phyloP scores from a whole-genome alignment of 2,888 invertebrate species.

The Romanomermis culicivorax region DNA sequence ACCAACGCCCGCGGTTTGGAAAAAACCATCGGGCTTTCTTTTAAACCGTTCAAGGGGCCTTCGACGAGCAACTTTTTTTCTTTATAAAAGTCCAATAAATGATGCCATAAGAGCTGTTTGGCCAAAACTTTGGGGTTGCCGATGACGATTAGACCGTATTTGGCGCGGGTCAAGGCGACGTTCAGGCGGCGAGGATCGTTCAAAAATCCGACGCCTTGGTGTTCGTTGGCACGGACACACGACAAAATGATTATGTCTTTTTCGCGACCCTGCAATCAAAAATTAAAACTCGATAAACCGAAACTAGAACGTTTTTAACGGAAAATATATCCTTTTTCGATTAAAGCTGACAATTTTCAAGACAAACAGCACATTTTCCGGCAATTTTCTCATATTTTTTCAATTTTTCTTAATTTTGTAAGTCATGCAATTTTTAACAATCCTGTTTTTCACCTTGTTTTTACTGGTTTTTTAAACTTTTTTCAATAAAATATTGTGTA shows the following conservation, averaged over 20 bases:
- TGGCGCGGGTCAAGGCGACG: conserved; percentile 88
- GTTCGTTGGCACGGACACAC: conserved; percentile 91
- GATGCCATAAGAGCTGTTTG: conserved; percentile 92
- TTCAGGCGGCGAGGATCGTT: conserved; percentile 92
- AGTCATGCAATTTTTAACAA: no score
- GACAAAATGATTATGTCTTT: conserved; percentile 98
- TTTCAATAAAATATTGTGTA: no score
- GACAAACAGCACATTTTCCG: no score
- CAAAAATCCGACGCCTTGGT: conserved; percentile 93
- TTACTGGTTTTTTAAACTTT: no score
- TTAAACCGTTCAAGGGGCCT: conserved; percentile 85
- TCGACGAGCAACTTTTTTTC: conserved; percentile 89
- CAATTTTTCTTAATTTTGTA: no score
- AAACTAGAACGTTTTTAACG: neutral
- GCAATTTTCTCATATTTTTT: no score
- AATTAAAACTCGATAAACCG: no score
- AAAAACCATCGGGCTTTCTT: conserved; percentile 85
- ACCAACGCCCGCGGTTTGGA: conserved; percentile 87
- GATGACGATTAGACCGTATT: conserved; percentile 78
- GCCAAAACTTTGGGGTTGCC: conserved; percentile 97
- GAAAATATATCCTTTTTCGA: neutral
- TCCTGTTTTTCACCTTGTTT: no score
- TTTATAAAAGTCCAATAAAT: conserved; percentile 83
- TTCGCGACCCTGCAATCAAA: conserved; percentile 93
- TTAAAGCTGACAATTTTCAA: no score